phyloP scores from a whole-genome alignment of 2,113 vertebrate genomes.

The Diadophis punctatus region DNA sequence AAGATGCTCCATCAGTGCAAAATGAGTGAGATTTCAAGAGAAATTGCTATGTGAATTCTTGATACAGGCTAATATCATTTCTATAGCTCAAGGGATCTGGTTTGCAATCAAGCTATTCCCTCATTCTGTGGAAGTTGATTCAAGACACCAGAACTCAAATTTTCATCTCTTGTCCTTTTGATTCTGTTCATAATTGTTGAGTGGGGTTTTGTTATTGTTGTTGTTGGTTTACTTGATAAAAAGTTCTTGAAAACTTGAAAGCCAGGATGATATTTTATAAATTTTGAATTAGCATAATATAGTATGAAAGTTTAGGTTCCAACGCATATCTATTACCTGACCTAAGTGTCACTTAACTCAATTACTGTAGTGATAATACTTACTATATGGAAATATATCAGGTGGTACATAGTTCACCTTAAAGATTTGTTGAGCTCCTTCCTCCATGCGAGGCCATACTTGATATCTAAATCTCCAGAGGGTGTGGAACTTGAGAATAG shows the following conservation, averaged over 20 bases:
- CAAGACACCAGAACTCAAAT: not conserved
- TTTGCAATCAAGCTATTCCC: not conserved
- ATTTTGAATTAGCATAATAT: not conserved
- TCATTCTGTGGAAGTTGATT: not conserved
- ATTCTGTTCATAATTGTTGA: not conserved
- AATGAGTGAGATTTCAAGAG: too few species aligned
- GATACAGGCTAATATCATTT: not conserved
- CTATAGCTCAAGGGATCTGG: not conserved
- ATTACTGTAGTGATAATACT: not conserved
- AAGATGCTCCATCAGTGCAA: too few species aligned
- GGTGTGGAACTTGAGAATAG: slow-evolving; percentile 92
- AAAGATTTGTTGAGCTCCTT: slow-evolving; percentile 98
- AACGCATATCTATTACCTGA: not conserved
- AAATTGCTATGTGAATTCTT: not conserved
- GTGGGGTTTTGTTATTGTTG: not conserved
- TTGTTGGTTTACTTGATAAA: not conserved
- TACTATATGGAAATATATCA: not conserved
- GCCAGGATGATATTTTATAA: not conserved
- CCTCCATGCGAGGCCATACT: slow-evolving; percentile 99
- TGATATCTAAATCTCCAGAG: slow-evolving; percentile 99
- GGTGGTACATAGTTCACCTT: slow-evolving; percentile 74
- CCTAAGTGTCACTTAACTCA: not conserved
- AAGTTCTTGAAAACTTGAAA: not conserved
- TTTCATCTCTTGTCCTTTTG: not conserved
- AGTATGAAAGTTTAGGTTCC: not conserved